A percentile compares a stretch with the other conserved stretches of the same genome.
Conservation (phyloP, 37 sponge, comb jelly and placozoan genomes). For the Agelas oroides region DNA sequence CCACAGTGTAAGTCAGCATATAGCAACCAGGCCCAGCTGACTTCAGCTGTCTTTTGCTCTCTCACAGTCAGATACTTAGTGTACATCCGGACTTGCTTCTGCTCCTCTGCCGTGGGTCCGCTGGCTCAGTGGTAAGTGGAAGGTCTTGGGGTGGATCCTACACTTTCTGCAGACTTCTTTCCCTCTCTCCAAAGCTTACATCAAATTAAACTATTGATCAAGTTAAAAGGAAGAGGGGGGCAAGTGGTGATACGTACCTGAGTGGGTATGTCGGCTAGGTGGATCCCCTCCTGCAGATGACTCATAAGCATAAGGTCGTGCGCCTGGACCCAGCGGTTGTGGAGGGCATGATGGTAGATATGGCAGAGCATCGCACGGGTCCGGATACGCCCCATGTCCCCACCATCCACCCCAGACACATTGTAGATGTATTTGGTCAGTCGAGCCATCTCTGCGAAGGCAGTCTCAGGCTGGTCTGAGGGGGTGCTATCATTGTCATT, state of each 20-base stretch:
- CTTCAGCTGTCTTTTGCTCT: no score
- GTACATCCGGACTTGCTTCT: no score
- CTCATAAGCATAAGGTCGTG: conserved; percentile 95
- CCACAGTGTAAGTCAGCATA: no score
- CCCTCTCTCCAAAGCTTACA: no score
- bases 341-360: conserved; percentile 95
- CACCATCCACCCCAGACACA: background rate
- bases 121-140: no score
- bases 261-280: conserved; percentile 88
- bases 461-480: conserved; percentile 8
- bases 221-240: no score
- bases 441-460: conserved; percentile 44
- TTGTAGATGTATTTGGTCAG: conserved; percentile 81
- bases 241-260: conserved; percentile 83
- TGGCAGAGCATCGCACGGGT: conserved; percentile 94
- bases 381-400: conserved; percentile 63
- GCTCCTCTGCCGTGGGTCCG: no score
- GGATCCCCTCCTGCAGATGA: conserved; percentile 95
- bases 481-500: background rate
- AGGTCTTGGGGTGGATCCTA: no score
- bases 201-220: no score
- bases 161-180: no score
- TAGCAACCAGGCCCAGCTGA: no score
- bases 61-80: no score
- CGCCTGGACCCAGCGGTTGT: conserved; percentile 92